These are phyloP conservation scores for Tenualosa thibaudeaui DNA, from an alignment of 2,797 vertebrate species.

Conservation along the genomic window DNA sequence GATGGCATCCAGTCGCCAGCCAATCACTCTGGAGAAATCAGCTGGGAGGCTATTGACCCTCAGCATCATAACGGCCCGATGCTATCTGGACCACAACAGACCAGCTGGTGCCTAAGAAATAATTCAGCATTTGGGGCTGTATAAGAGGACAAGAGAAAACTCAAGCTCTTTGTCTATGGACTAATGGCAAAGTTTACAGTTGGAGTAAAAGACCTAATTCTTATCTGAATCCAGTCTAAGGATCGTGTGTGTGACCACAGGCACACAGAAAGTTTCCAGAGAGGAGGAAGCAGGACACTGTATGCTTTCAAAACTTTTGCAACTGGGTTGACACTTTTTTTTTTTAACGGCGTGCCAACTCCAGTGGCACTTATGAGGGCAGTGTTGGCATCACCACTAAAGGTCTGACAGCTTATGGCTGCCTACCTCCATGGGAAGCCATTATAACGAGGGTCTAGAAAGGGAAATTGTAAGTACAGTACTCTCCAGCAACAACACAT, in stretches of 20 bases:
- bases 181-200: neutral
- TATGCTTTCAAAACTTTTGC: neutral
- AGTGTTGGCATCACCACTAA: neutral
- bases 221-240: neutral
- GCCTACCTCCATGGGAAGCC: neutral
- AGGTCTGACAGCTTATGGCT: neutral
- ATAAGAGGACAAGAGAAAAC: neutral
- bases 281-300: neutral
- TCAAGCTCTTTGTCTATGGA: neutral
- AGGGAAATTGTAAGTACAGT: neutral
- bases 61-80: neutral
- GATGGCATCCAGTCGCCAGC: neutral
- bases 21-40: neutral
- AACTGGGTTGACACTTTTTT: neutral
- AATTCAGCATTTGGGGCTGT: neutral
- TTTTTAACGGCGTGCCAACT: neutral
- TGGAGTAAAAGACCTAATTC: neutral
- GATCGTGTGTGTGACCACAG: neutral
- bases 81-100: neutral
- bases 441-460: neutral
- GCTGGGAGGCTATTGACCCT: neutral
- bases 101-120: slow-evolving; percentile 1
- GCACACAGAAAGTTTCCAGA: neutral
- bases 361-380: neutral
- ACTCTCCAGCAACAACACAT: neutral